Conservation (phyloP, 1,140 invertebrate species). For the Apis mellifera region DNA sequence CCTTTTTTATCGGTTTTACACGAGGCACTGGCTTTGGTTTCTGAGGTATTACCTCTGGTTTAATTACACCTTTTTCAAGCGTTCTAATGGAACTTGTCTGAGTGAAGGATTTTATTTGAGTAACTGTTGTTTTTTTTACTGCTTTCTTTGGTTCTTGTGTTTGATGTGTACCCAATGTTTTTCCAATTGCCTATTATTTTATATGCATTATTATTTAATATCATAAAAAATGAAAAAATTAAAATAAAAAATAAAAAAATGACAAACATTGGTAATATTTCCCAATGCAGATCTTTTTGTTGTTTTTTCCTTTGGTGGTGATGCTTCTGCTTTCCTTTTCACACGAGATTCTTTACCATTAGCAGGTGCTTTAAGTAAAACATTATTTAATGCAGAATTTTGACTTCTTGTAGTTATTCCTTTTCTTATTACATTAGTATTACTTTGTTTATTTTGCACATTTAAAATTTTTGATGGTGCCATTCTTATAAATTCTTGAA, state of each 20-base stretch:
- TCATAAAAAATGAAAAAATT: background rate
- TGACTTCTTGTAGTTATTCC: slow-evolving; percentile 79
- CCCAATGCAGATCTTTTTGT: slow-evolving; percentile 87
- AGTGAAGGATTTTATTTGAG: slow-evolving; percentile 51
- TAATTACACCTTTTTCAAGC: slow-evolving; percentile 54
- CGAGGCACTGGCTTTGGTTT: slow-evolving; percentile 66
- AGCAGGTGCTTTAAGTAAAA: slow-evolving; percentile 58
- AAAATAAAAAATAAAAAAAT: background rate
- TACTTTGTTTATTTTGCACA: slow-evolving; percentile 76
- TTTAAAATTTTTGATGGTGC: slow-evolving; percentile 82
- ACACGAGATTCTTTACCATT: slow-evolving; percentile 73
- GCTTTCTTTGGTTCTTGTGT: slow-evolving; percentile 69
- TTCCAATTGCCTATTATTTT: slow-evolving; percentile 73
- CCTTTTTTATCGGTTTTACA: slow-evolving; percentile 66
- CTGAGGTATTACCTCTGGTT: slow-evolving; percentile 50
- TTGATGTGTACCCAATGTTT: slow-evolving; percentile 68
- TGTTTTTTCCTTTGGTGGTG: slow-evolving; percentile 78
- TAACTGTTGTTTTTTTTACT: slow-evolving; percentile 60
- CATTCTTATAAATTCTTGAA: slow-evolving; percentile 76
- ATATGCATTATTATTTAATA: background rate
- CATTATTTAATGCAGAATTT: slow-evolving; percentile 65
- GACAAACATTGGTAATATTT: slow-evolving; percentile 88
- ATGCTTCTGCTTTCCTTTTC: slow-evolving; percentile 82
- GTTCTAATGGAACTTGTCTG: slow-evolving; percentile 49
- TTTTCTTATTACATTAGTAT: slow-evolving; percentile 70